phyloP scores from a whole-genome alignment of 2,797 vertebrate genomes.

The Mycteria americana region DNA sequence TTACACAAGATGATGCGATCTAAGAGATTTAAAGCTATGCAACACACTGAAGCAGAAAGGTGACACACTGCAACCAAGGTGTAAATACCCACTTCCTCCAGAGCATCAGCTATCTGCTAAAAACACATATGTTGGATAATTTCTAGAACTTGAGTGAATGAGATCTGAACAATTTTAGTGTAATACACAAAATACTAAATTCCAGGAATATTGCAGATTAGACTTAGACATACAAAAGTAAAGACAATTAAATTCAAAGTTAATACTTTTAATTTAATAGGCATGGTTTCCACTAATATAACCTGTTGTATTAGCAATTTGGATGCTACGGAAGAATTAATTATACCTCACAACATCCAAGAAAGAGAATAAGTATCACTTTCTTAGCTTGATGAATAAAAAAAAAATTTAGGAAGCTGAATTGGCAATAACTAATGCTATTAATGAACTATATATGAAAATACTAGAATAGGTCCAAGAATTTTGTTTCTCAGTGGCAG shows the following conservation, averaged over 20 bases:
- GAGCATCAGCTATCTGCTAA: constrained; percentile 15
- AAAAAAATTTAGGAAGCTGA: neutral
- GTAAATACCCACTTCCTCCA: constrained; percentile 40
- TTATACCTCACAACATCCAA: neutral
- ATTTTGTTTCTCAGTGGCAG: neutral
- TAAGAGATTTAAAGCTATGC: constrained; percentile 46
- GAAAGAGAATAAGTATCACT: neutral
- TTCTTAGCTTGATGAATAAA: neutral
- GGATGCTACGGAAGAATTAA: neutral
- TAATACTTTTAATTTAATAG: neutral
- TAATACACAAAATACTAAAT: neutral
- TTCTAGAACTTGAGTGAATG: neutral
- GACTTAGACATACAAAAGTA: neutral
- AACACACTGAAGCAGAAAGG: constrained; percentile 46
- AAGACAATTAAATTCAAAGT: neutral
- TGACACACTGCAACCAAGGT: constrained; percentile 39
- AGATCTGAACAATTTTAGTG: neutral
- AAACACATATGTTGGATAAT: neutral
- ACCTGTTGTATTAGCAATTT: neutral
- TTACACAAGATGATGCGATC: constrained; percentile 55
- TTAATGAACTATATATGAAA: neutral
- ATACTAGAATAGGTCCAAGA: neutral
- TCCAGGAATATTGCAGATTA: neutral
- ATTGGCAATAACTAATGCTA: neutral
- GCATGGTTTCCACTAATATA: neutral